These are phyloP conservation scores for Ceratosolen solmsi DNA, from an alignment of 1,140 invertebrate genomes.

Conservation along the genomic window DNA sequence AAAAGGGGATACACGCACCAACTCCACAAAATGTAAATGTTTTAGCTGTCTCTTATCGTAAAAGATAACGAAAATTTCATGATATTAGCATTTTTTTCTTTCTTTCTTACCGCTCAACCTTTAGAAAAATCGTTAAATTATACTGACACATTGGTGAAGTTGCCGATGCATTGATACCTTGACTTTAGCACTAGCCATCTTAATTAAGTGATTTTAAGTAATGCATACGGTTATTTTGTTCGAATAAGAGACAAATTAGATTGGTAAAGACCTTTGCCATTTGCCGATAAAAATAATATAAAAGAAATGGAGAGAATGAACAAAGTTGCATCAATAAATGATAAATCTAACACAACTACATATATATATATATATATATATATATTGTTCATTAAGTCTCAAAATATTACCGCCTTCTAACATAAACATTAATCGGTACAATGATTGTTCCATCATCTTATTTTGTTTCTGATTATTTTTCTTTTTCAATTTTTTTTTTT, in stretches of 20 bases:
- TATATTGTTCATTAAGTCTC: no score
- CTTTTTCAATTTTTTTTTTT: no score
- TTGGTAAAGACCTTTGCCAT: background rate
- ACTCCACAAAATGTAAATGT: background rate
- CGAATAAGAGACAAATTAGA: background rate
- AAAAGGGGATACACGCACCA: background rate
- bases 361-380: no score
- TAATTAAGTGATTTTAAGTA: background rate
- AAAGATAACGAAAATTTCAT: background rate
- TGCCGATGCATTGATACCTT: background rate
- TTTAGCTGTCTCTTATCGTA: background rate
- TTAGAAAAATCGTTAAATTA: background rate
- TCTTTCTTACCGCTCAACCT: background rate
- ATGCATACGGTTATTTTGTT: background rate
- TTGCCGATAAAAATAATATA: no score
- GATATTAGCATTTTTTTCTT: background rate
- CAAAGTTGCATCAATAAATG: no score
- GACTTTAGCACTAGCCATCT: background rate
- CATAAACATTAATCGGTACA: no score
- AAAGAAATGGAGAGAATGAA: no score
- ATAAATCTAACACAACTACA: no score
- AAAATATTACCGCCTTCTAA: no score
- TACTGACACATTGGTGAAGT: background rate
- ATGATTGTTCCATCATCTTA: no score
- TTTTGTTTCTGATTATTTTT: no score